Evolutionary conservation across 2,888 invertebrate genomes (phyloP).

Genomic region (Drosophila paramelanica): DNA sequence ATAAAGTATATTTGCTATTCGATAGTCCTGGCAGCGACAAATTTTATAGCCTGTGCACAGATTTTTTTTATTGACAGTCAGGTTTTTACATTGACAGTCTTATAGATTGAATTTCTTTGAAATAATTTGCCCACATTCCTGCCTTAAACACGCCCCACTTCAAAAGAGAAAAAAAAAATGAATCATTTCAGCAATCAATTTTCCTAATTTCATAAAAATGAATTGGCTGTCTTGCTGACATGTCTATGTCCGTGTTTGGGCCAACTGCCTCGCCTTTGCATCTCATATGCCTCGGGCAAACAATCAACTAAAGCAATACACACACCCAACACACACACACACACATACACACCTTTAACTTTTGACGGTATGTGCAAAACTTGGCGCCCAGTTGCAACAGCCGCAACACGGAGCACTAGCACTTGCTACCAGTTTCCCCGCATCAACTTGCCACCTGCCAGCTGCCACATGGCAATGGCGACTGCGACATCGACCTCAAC

Average conservation of each 20-base stretch:
- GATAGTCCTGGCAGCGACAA: too few species aligned
- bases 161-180: conserved; percentile 10
- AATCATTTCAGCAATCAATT: conserved; percentile 59
- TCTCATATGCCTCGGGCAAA: conserved; percentile 57
- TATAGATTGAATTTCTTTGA: too few species aligned
- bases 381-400: conserved; percentile 47
- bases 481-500: conserved; percentile 43
- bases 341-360: conserved; percentile 37
- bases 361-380: conserved; percentile 68
- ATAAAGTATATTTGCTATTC: too few species aligned
- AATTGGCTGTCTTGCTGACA: conserved; percentile 66
- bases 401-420: conserved; percentile 23
- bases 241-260: conserved; percentile 1
- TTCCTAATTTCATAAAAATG: conserved; percentile 67
- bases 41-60: not conserved
- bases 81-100: too few species aligned
- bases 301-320: conserved; percentile 64
- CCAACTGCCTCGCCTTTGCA: conserved; percentile 24
- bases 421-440: conserved; percentile 40
- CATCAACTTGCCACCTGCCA: conserved; percentile 48
- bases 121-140: too few species aligned
- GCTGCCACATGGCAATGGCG: conserved; percentile 22
- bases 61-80: not conserved
- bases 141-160: not conserved
- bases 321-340: conserved; percentile 26